Base-by-base conservation (phyloP, 2,888 invertebrate genomes). In the Tortricodes alternella region DNA sequence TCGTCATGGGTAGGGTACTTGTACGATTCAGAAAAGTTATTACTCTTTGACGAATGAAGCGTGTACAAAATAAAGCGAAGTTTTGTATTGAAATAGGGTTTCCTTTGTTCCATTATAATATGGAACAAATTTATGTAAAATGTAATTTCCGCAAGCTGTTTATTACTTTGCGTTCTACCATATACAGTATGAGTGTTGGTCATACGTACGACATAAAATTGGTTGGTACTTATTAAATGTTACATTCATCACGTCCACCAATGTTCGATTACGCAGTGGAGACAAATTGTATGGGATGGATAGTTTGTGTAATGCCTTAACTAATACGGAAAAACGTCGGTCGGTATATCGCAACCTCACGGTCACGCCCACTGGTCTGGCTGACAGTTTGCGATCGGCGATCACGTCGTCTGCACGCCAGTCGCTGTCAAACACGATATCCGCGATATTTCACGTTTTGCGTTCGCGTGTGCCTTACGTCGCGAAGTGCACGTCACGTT, bases 301-400 rank as follows among this genome's bases (percentile, higher is more conserved):
- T 68, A 68, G 73, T 78, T 78, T 76, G 76, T 77, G 76, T 77
- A 80, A 80, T 79, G 70, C 67, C 73, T 77, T 67, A 70, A 70
- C 80, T 79, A 79, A 80, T 80, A 80, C 73, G 80, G 74, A 81
- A 81, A 83, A 80, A 79, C 68, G 73, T 76, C 72, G 68, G 75
- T 73, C 67, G 69, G 73, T 71, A 70, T 72, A 73, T 71, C 68
- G 73, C 66, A 64, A 64, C 53, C 65, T 62, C 59, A 63, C 57
- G 62, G n/a, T 11, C 29, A 29, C 29, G n/a, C 53, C 48, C 52
- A 51, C 52, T 56, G 51, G 55, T 53, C 46, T 27, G 64, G 65
- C 71, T 74, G 78, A 78, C 85, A 88, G 89, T 89, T 76, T 67
- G 72, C 76, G 73, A 74, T 71, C 67, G 73, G 71, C 76, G 68